Base-by-base conservation (phyloP, 2,113 vertebrate species). In the Carettochelys insculpta region DNA sequence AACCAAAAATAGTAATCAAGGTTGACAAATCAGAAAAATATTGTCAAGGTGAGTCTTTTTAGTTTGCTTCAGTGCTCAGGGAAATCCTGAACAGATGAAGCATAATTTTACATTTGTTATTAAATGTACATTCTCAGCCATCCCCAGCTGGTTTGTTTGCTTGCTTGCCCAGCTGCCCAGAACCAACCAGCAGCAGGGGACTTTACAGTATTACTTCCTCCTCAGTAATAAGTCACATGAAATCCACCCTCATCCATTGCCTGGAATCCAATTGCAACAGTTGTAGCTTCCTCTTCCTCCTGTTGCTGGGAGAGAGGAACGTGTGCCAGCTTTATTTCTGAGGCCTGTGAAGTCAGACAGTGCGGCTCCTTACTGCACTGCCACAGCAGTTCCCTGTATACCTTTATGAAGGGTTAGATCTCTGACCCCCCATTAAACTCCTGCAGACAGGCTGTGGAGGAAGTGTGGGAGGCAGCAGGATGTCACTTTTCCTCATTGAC, bases 21-120 rank as follows among this genome's bases (percentile, higher is more conserved):
- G n/a, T n/a, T n/a, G n/a, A n/a, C n/a, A n/a, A n/a, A n/a, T n/a
- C n/a, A n/a, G n/a, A n/a, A n/a, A n/a, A n/a, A n/a, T n/a, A n/a
- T n/a, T n/a, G n/a, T n/a, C n/a, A n/a, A n/a, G n/a, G n/a, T n/a
- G n/a, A n/a, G n/a, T n/a, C n/a, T n/a, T n/a, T n/a, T 0, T 54
- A 83, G 38, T 90, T 95, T 91, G 77, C 52, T 93, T 93, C 90
- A 95, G 73, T 41, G 6, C 27, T 88, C 71, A 87, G 41, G 58
- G 1, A 61, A 77, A 77, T 56, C 91, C 52, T 53, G 83, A 73
- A 17, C 8, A 77, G 38, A 43, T 81, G 75, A 85, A 92, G 43
- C 58, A 13, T 10, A 88, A 2, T 50, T 87, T 65, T 61, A 17
- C 77, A 17, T 6, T 52, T 27, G 8, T 9, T 52, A 51, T 38